Percentiles rank a stretch among this genome's conserved stretches.
These are phyloP conservation scores for Dicerorhinus sumatrensis DNA, from an alignment of 2,113 vertebrate genomes.

Conservation along the genomic window DNA sequence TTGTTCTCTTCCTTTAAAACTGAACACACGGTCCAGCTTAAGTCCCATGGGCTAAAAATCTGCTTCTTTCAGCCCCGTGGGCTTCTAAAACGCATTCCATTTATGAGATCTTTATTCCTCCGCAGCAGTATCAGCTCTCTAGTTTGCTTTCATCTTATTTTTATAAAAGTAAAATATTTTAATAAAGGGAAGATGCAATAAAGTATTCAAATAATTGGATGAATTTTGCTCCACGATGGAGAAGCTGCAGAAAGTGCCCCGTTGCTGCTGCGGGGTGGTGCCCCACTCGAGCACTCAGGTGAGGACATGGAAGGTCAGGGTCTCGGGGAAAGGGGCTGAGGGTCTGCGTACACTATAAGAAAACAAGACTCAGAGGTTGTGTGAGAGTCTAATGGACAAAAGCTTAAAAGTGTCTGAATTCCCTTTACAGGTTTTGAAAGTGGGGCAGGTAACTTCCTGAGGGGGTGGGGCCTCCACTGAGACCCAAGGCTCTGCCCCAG, in stretches of 20 bases:
- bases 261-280: too few relatives aligned
- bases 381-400: neutral
- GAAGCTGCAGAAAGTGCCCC: too few relatives aligned
- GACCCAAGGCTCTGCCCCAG: neutral
- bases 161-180: neutral
- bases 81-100: neutral
- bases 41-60: neutral
- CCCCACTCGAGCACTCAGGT: neutral
- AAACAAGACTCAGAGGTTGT: neutral
- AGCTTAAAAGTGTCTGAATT: neutral
- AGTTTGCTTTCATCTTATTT: neutral
- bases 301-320: rapidly evolving
- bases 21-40: neutral
- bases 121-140: too few relatives aligned
- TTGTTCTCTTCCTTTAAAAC: neutral
- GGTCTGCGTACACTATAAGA: neutral
- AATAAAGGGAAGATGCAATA: neutral
- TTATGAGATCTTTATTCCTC: neutral
- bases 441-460: neutral
- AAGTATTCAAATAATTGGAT: neutral
- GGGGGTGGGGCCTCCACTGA: neutral
- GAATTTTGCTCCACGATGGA: neutral
- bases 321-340: neutral
- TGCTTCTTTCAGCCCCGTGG: neutral
- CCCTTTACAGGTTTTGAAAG: neutral